Base-by-base conservation (phyloP, 2,888 invertebrate genomes). In the Amiota mariae region DNA sequence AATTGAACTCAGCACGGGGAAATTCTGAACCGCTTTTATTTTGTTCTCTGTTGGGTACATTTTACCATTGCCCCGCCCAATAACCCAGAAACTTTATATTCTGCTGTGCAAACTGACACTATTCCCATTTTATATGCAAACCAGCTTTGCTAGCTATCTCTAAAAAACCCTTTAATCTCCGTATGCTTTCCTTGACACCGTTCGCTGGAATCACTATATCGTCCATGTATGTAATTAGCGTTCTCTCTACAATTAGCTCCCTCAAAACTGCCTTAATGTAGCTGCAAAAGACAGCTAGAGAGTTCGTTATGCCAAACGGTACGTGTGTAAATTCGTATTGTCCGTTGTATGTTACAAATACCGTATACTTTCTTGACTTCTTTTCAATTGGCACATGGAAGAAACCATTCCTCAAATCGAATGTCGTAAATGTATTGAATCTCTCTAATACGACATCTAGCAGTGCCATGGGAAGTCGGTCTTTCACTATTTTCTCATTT, bases 261-360 rank as follows among this genome's bases (percentile, higher is more conserved):
- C 59, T 59, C 8, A 59, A 2, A 15, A 59, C 59, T 15, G 8
- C 59, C 4, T 15, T 9, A 9, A 59, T 9, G 18, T 59, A 59
- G 2, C 59, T 2, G 18, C 59, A 59, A 18, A 63, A 63, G 4
- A 63, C 61, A 36, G 61, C 61, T 63, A 11, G 20, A 4, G 61
- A 63, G 36, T 63, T 63, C 3, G 61, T 13, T 56, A 56, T 56
- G 1, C 56, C 56, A n/a, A 24, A 20, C 36, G 24, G 61, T 8
- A 63, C 61, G 36, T 63, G 61, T 10, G 61, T 63, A 1, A 63
- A 63, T 24, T 63, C 61, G 36, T 63, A 24, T 63, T 63, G 61
- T 11, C 61, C 61, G 36, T 4, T 59, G 10, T 63, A 12, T 36
- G 61, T 24, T 2, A 63, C 61, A 24, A 63, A 24, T 36, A 11